Conservation (phyloP, 2,113 vertebrate genomes). For the Tupaia chinensis region DNA sequence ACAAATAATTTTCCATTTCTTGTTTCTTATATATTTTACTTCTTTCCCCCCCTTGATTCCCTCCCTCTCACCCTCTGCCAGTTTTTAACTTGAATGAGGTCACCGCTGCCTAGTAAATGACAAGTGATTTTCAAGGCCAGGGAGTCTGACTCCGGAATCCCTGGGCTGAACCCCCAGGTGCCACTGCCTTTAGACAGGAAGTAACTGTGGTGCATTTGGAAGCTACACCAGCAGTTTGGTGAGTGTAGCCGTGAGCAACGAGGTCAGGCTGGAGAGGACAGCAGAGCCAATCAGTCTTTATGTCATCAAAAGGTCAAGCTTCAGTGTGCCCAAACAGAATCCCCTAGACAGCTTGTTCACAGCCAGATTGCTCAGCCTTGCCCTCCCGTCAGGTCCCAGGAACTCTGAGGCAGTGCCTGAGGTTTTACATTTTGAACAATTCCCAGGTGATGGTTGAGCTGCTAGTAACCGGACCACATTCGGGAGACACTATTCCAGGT, state of each 20-base stretch:
- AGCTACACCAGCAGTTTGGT: neutral
- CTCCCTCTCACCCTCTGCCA: too few species aligned
- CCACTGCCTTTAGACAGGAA: neutral
- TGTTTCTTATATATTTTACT: too few species aligned
- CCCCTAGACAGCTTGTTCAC: neutral
- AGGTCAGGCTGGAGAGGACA: neutral
- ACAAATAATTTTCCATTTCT: too few species aligned
- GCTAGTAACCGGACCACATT: neutral
- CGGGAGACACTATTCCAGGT: neutral
- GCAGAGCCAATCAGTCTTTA: fast-evolving
- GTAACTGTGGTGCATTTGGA: neutral
- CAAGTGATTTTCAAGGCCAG: neutral
- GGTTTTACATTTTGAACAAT: neutral
- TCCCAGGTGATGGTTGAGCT: neutral
- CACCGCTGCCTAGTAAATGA: neutral
- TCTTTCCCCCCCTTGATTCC: too few species aligned
- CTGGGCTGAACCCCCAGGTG: neutral
- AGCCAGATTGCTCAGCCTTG: neutral
- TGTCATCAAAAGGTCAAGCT: neutral
- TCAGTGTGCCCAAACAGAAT: neutral
- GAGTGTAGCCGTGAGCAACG: neutral
- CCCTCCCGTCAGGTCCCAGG: neutral
- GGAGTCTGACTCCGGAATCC: neutral
- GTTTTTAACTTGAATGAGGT: neutral
- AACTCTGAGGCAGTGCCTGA: neutral